A percentile compares a stretch with the other conserved stretches of the same genome.
These are phyloP conservation scores for Drosophila carrolli DNA, from an alignment of 1,140 invertebrate genomes.

Conservation along the genomic window DNA sequence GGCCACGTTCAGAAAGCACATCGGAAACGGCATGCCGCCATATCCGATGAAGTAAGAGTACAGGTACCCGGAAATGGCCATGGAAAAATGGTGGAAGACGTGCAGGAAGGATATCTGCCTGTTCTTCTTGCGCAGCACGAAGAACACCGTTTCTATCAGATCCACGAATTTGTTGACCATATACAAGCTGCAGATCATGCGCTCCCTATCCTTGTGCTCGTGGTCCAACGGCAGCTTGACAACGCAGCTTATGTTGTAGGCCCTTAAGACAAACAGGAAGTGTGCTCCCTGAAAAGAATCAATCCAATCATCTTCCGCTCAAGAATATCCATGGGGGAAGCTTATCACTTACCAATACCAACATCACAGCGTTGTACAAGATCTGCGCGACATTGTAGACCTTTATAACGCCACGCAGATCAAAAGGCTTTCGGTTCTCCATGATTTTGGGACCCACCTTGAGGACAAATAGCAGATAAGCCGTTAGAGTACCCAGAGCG, in stretches of 20 bases:
- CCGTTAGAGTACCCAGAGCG: slow-evolving; percentile 88
- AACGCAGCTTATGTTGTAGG: slow-evolving; percentile 23
- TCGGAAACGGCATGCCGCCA: slow-evolving; percentile 87
- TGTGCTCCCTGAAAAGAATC: background rate
- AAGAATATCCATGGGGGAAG: too few species aligned
- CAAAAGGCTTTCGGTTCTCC: slow-evolving; percentile 91
- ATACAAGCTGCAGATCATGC: slow-evolving; percentile 33
- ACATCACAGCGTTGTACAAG: slow-evolving; percentile 30
- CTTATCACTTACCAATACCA: slow-evolving; percentile 25
- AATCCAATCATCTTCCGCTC: background rate
- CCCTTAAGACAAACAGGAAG: slow-evolving; percentile 5
- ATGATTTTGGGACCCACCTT: slow-evolving; percentile 90
- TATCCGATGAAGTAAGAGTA: slow-evolving; percentile 19
- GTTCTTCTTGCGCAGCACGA: slow-evolving; percentile 57
- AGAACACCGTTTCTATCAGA: slow-evolving; percentile 49
- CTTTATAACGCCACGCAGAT: slow-evolving; percentile 90
- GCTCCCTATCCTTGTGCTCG: slow-evolving; percentile 19
- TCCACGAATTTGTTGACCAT: slow-evolving; percentile 50
- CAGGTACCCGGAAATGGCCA: slow-evolving; percentile 12
- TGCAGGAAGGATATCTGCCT: slow-evolving; percentile 52
- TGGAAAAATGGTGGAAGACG: slow-evolving; percentile 86
- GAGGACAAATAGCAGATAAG: slow-evolving; percentile 89
- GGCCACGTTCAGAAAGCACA: slow-evolving; percentile 17
- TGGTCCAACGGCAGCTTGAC: slow-evolving; percentile 30
- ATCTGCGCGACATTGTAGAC: slow-evolving; percentile 92